Evolutionary conservation across 2,797 vertebrate genomes (phyloP).

Genomic region (Alectoris magna): DNA sequence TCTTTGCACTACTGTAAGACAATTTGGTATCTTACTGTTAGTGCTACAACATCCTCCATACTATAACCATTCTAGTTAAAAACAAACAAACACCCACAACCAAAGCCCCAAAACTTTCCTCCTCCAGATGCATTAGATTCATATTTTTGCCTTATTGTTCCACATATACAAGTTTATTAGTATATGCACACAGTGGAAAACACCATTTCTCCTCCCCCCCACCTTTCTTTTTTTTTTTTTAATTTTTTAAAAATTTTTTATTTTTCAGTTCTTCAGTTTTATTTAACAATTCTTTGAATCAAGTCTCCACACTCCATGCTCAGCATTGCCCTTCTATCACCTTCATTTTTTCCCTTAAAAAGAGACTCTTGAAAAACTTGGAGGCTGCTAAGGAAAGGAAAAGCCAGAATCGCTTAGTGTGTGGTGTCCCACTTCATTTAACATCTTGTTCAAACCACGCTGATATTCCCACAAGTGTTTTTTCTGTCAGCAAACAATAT

Average conservation of each 20-base stretch:
- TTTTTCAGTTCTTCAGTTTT: background rate
- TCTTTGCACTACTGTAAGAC: background rate
- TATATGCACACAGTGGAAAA: background rate
- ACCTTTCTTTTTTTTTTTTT: too few relatives aligned
- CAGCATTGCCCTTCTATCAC: background rate
- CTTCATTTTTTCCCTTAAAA: background rate
- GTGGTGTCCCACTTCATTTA: background rate
- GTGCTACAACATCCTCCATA: background rate
- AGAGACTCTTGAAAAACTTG: background rate
- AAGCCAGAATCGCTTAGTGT: background rate
- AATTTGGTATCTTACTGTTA: background rate
- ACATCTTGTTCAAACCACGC: background rate
- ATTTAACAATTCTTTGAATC: background rate
- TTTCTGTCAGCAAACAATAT: background rate
- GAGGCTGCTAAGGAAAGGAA: background rate
- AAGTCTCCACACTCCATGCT: background rate
- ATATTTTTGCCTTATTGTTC: background rate
- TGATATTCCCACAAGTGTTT: background rate
- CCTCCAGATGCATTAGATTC: background rate
- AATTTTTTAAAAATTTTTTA: background rate
- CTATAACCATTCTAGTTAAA: background rate
- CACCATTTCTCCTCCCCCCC: background rate
- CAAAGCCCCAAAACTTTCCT: background rate
- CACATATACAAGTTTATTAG: fast-evolving
- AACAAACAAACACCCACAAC: background rate